These are phyloP conservation scores for Schmidtea mediterranea DNA, from an alignment of 1,140 invertebrate genomes.

Conservation along the genomic window DNA sequence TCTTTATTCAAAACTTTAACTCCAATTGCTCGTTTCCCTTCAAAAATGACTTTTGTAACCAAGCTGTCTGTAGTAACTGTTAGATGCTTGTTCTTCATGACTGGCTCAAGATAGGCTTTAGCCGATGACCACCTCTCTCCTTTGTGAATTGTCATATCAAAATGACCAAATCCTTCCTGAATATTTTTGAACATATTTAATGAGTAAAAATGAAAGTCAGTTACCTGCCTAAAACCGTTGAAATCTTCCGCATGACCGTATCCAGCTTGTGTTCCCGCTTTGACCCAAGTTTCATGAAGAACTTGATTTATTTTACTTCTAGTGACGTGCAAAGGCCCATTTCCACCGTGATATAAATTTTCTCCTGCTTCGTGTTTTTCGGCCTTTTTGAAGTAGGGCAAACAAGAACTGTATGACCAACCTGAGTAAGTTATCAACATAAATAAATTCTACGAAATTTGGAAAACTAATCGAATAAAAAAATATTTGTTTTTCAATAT, in stretches of 20 bases:
- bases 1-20: slow-evolving; percentile 31
- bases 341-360: slow-evolving; percentile 24
- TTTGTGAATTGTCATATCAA: slow-evolving; percentile 42
- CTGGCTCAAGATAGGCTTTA: slow-evolving; percentile 59
- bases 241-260: slow-evolving; percentile 69
- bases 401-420: slow-evolving; percentile 48
- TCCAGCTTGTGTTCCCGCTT: slow-evolving; percentile 59
- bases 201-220: too few species aligned
- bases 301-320: slow-evolving; percentile 24
- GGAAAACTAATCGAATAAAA: too few species aligned
- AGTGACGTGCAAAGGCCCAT: slow-evolving; percentile 27
- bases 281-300: slow-evolving; percentile 44
- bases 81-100: slow-evolving; percentile 43
- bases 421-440: too few species aligned
- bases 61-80: slow-evolving; percentile 56
- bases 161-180: slow-evolving; percentile 44
- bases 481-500: too few species aligned
- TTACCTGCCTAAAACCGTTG: slow-evolving; percentile 54
- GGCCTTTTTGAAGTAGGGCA: slow-evolving; percentile 31
- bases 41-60: slow-evolving; percentile 52
- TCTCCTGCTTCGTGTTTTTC: slow-evolving; percentile 22
- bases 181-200: too few species aligned
- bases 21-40: slow-evolving; percentile 53
- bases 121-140: slow-evolving; percentile 31
- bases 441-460: too few species aligned